Percentiles rank a stretch among this genome's conserved stretches.
phyloP scores from a whole-genome alignment of 1,140 invertebrate genomes.

The Drosophila nannoptera region DNA sequence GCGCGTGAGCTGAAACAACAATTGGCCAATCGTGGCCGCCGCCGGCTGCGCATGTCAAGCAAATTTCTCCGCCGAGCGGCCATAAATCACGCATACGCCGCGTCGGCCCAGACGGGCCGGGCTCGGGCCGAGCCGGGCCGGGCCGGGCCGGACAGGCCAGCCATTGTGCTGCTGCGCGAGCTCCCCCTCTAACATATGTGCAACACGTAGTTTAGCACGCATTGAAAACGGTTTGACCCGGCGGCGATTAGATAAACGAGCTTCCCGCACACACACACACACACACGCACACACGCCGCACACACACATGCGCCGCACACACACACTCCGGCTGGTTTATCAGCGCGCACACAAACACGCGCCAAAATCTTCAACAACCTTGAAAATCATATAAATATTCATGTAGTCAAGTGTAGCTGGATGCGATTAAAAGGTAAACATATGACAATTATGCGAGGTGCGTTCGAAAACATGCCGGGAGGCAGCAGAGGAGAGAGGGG shows the following conservation, averaged over 20 bases:
- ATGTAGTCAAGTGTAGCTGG: conserved; percentile 5
- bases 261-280: conserved; percentile 22
- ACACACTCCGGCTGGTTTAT: conserved; percentile 38
- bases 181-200: conserved; percentile 35
- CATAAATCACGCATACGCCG: conserved; percentile 45
- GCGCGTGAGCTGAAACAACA: conserved; percentile 24
- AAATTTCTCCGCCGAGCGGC: conserved; percentile 19
- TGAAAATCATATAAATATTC: conserved; percentile 44
- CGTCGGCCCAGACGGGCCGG: too few species aligned
- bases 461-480: conserved; percentile 6
- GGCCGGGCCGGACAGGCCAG: too few species aligned
- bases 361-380: conserved; percentile 58
- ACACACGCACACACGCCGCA: background rate
- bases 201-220: conserved; percentile 46
- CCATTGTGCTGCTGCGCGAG: too few species aligned
- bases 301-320: background rate
- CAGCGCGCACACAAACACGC: conserved; percentile 47
- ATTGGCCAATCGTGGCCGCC: conserved; percentile 10
- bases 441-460: conserved; percentile 27
- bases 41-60: conserved; percentile 21
- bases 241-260: conserved; percentile 44
- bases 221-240: conserved; percentile 22
- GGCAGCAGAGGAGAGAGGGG: background rate
- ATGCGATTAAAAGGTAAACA: conserved; percentile 57
- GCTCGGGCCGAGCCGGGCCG: too few species aligned